A percentile compares a stretch with the other conserved stretches of the same genome.
Conservation (phyloP, 2,113 vertebrate species). For the Galbula dea region DNA sequence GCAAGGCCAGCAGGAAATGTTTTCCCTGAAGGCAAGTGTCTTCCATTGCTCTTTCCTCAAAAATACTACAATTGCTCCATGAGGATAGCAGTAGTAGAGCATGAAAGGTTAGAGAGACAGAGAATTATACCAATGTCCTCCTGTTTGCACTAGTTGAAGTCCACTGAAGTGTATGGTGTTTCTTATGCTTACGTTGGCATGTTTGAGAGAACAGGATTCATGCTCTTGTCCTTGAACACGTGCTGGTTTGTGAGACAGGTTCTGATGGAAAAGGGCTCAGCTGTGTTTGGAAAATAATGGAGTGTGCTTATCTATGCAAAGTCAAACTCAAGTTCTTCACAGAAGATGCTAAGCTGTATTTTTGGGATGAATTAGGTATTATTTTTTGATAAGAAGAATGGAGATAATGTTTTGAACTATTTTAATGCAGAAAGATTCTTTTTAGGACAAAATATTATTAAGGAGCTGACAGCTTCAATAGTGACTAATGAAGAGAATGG, state of each 20-base stretch:
- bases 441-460: background rate
- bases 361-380: background rate
- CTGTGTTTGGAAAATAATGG: background rate
- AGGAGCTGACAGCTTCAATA: background rate
- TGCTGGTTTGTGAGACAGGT: background rate
- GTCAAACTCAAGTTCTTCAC: constrained; percentile 6
- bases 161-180: background rate
- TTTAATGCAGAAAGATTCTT: constrained; percentile 29
- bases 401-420: constrained; percentile 34
- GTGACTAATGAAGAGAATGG: background rate
- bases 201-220: background rate
- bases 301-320: constrained; percentile 51
- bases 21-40: constrained; percentile 10
- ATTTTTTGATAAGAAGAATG: background rate
- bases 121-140: background rate
- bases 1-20: constrained; percentile 6
- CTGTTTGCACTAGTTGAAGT: background rate
- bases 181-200: background rate
- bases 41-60: constrained; percentile 13
- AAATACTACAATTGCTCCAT: background rate
- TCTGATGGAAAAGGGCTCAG: background rate
- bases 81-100: background rate
- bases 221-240: background rate
- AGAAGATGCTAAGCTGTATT: background rate
- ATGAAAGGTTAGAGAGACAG: background rate